These are phyloP conservation scores for Microctonus brassicae DNA, from an alignment of 2,888 invertebrate genomes.

Conservation along the genomic window DNA sequence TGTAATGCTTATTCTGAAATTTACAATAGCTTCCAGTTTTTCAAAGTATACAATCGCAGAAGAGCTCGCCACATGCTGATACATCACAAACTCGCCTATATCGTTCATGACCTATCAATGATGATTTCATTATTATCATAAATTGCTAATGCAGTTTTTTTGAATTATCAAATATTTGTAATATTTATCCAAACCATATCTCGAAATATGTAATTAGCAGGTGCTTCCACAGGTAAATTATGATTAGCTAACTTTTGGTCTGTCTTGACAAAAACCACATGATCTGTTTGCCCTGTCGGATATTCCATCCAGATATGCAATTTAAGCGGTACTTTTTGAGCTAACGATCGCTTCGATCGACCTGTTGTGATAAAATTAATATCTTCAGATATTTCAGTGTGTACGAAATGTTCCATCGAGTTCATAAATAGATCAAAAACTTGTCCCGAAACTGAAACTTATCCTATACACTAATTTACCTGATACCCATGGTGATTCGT, in stretches of 20 bases:
- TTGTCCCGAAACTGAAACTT: too few species aligned
- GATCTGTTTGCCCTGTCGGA: not conserved
- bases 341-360: not conserved
- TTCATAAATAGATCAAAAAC: too few species aligned
- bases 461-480: too few species aligned
- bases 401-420: too few species aligned
- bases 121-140: too few species aligned
- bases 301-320: not conserved
- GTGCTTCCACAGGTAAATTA: not conserved
- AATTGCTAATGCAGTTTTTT: not conserved
- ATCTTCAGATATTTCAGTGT: not conserved
- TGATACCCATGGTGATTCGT: too few species aligned
- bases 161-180: not conserved
- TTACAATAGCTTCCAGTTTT: not conserved
- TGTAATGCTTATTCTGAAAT: not conserved
- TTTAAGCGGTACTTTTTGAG: not conserved
- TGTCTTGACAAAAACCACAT: not conserved
- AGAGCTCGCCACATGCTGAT: not conserved
- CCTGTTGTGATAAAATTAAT: not conserved
- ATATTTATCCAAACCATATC: too few species aligned
- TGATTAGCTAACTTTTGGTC: not conserved
- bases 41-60: not conserved
- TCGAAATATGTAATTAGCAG: not conserved
- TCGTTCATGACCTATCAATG: not conserved
- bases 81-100: not conserved